Percentiles rank a stretch among this genome's conserved stretches.
Conservation (phyloP, 2,888 invertebrate species). For the Brachyopa scutellaris region DNA sequence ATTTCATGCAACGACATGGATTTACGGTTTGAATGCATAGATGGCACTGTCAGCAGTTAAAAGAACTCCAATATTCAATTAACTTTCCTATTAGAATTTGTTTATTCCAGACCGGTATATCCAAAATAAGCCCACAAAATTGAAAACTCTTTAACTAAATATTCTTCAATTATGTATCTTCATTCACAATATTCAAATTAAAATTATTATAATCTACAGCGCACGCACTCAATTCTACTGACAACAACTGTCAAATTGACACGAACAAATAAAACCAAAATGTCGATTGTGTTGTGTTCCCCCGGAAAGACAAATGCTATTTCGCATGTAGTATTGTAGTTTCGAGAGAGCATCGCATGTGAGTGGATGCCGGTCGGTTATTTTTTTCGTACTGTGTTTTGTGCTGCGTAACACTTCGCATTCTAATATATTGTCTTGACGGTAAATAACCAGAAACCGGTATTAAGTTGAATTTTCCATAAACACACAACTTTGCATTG, state of each 20-base stretch:
- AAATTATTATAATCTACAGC: not conserved
- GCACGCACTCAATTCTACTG: conserved; percentile 58
- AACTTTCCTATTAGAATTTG: not conserved
- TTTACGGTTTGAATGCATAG: not conserved
- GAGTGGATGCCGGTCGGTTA: conserved; percentile 48
- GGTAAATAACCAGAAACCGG: no score
- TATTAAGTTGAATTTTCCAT: conserved; percentile 10
- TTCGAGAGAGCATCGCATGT: conserved; percentile 61
- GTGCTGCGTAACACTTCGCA: conserved; percentile 29
- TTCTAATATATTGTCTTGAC: no score
- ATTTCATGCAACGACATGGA: no score
- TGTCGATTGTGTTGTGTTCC: conserved; percentile 48
- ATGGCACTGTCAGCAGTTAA: not conserved
- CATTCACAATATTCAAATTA: not conserved
- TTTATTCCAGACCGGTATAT: not conserved
- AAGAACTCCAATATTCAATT: not conserved
- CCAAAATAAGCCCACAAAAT: no score
- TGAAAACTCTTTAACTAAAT: no score
- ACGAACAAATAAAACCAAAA: not conserved
- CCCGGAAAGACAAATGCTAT: conserved; percentile 53
- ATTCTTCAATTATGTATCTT: no score
- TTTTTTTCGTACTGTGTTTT: not conserved
- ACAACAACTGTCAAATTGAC: conserved; percentile 56
- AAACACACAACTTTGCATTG: conserved; percentile 19
- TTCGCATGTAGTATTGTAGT: conserved; percentile 51